Evolutionary conservation across 2,797 vertebrate species (phyloP).

Genomic region (Luscinia megarhynchos): DNA sequence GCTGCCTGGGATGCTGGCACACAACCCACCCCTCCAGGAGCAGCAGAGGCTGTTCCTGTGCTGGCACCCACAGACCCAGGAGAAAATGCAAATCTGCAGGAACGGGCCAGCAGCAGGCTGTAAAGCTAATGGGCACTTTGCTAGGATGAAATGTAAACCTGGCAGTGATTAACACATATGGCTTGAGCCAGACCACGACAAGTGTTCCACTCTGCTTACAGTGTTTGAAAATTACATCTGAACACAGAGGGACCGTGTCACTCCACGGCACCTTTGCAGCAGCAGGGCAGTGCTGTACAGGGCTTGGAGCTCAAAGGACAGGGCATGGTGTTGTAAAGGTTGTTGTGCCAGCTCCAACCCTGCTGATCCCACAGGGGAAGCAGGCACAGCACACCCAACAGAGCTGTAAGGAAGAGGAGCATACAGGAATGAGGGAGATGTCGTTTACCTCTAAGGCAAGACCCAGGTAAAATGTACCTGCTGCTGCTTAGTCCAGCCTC

Average conservation of each 20-base stretch:
- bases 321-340: neutral
- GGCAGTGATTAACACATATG: rapidly evolving
- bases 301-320: neutral
- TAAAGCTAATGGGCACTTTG: neutral
- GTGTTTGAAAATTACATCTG: neutral
- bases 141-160: neutral
- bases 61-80: neutral
- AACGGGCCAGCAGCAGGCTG: neutral
- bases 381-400: rapidly evolving
- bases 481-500: neutral
- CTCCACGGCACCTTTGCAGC: rapidly evolving
- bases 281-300: rapidly evolving
- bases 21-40: rapidly evolving
- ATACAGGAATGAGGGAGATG: neutral
- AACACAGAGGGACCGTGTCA: neutral
- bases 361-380: neutral
- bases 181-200: neutral
- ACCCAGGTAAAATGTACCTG: rapidly evolving
- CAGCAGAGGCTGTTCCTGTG: neutral
- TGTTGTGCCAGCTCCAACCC: neutral
- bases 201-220: rapidly evolving
- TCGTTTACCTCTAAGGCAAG: neutral
- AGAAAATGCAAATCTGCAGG: neutral
- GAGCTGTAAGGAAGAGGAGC: neutral
- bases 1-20: neutral